Percentiles rank a stretch among this genome's conserved stretches.
Evolutionary conservation across 1,140 invertebrate species (phyloP).

Genomic region (Platyscapa corneri): DNA sequence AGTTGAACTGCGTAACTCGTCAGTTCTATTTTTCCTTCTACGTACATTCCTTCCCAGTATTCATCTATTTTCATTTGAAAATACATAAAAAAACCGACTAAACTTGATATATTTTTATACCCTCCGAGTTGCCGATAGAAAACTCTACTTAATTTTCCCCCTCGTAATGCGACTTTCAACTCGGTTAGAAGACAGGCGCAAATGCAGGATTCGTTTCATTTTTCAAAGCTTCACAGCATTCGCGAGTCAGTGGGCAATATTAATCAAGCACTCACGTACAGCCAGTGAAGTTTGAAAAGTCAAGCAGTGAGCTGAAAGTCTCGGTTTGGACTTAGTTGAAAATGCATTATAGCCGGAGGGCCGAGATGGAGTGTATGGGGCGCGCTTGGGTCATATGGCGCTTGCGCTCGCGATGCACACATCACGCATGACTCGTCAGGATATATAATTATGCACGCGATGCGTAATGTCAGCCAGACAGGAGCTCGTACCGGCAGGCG

Average conservation of each 20-base stretch:
- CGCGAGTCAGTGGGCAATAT: neutral
- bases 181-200: no score
- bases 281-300: neutral
- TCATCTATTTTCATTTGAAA: no score
- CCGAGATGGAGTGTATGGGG: neutral
- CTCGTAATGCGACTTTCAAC: no score
- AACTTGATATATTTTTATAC: no score
- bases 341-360: conserved; percentile 68
- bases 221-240: no score
- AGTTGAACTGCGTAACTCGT: no score
- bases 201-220: no score
- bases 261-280: neutral
- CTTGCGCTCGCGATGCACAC: conserved; percentile 57
- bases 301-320: neutral
- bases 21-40: no score
- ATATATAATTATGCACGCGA: conserved; percentile 72
- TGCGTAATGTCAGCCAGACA: conserved; percentile 64
- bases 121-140: no score
- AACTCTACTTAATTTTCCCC: no score
- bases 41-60: no score
- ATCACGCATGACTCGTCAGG: conserved; percentile 69
- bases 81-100: no score
- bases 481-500: conserved; percentile 62
- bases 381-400: conserved; percentile 67
- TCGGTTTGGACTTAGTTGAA: conserved; percentile 56